A percentile compares a stretch with the other conserved stretches of the same genome.
These are phyloP conservation scores for Brachionus rubens DNA, from an alignment of 1,140 invertebrate species.

Conservation along the genomic window DNA sequence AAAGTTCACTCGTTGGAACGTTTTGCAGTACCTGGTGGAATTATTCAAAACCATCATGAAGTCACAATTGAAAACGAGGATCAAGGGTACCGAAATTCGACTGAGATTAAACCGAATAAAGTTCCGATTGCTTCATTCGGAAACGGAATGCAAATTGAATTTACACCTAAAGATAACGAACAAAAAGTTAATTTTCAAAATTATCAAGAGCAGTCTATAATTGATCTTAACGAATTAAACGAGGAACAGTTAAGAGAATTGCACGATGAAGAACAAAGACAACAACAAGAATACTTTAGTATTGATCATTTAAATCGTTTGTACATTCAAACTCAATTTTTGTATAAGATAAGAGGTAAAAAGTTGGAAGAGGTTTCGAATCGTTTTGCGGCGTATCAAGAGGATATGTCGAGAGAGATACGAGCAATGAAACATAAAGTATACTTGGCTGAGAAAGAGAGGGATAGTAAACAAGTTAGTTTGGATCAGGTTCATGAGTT, in stretches of 20 bases:
- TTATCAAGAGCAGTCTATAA: constrained; percentile 2
- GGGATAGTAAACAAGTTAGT: constrained; percentile 33
- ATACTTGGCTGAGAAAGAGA: constrained; percentile 38
- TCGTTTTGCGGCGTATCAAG: constrained; percentile 39
- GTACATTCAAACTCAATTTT: constrained; percentile 42
- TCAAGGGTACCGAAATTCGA: background rate
- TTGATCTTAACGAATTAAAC: constrained; percentile 42
- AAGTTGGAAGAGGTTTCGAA: constrained; percentile 43
- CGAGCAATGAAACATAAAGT: constrained; percentile 40
- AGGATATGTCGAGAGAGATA: constrained; percentile 31
- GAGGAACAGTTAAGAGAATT: constrained; percentile 29
- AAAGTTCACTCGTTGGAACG: constrained; percentile 31
- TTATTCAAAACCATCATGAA: background rate
- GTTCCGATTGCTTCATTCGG: constrained; percentile 22
- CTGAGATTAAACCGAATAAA: background rate
- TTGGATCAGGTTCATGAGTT: constrained; percentile 44
- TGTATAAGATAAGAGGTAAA: constrained; percentile 43
- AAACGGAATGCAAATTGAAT: constrained; percentile 34
- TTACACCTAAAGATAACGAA: constrained; percentile 14
- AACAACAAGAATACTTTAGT: constrained; percentile 43
- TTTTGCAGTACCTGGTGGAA: background rate
- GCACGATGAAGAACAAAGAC: constrained; percentile 36
- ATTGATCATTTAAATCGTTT: constrained; percentile 44
- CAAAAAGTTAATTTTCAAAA: background rate
- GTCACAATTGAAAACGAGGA: background rate